Percentiles rank a stretch among this genome's conserved stretches.
These are phyloP conservation scores for Caradrina clavipalpis DNA, from an alignment of 2,888 invertebrate genomes.

Conservation along the genomic window DNA sequence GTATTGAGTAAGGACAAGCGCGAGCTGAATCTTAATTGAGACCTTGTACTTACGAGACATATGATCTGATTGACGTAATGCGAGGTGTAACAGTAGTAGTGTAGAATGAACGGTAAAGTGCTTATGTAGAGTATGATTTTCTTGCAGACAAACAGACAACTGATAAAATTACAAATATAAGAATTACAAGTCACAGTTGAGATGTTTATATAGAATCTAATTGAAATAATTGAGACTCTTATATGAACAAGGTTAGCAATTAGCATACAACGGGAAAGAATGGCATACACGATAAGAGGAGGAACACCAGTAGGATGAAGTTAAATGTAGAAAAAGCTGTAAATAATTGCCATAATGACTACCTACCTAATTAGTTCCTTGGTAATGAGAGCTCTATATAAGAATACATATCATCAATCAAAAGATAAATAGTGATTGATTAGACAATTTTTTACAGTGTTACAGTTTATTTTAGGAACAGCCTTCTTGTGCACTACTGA, in stretches of 20 bases:
- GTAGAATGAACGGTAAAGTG: not conserved
- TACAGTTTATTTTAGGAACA: too few species aligned
- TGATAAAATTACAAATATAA: too few species aligned
- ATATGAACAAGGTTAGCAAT: not conserved
- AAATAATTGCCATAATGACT: not conserved
- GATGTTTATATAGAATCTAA: too few species aligned
- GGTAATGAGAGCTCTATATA: not conserved
- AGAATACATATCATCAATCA: conserved; percentile 2
- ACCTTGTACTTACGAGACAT: conserved; percentile 29
- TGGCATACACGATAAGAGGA: not conserved
- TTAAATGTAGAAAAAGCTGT: not conserved
- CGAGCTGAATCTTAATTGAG: conserved; percentile 48
- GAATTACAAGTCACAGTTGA: too few species aligned
- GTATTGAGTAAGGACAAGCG: conserved; percentile 27
- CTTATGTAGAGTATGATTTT: not conserved
- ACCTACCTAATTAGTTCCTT: not conserved
- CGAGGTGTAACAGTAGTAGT: not conserved
- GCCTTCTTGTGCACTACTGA: not conserved
- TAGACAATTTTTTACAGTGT: not conserved
- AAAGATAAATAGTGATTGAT: not conserved
- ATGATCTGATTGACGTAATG: conserved; percentile 2
- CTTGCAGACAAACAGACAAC: too few species aligned
- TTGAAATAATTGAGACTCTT: not conserved
- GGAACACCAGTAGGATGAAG: not conserved
- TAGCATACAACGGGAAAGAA: not conserved